Conservation (phyloP, 2,888 invertebrate species). For the Drosophila birchii region DNA sequence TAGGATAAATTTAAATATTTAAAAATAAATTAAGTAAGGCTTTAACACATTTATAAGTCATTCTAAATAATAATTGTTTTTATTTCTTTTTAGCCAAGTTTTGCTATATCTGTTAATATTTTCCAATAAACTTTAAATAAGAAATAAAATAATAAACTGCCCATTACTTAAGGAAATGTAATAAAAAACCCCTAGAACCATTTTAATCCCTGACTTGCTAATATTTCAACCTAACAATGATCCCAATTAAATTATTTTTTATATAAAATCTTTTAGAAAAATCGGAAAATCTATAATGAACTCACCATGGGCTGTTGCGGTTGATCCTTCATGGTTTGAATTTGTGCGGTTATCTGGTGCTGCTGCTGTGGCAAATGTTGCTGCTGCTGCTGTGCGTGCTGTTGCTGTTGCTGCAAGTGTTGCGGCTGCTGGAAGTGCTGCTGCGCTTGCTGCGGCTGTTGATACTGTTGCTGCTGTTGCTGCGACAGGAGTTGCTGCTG, state of each 20-base stretch:
- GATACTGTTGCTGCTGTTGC: constrained; percentile 70
- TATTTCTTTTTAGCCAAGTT: too few relatives aligned
- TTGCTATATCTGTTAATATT: too few relatives aligned
- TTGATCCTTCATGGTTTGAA: constrained; percentile 85
- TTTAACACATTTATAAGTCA: too few relatives aligned
- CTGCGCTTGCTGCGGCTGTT: constrained; percentile 65
- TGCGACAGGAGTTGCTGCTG: constrained; percentile 69
- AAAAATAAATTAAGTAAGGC: too few relatives aligned
- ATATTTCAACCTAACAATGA: too few relatives aligned
- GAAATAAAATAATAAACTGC: too few relatives aligned
- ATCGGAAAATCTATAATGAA: not conserved
- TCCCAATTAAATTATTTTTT: not conserved
- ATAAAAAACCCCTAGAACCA: not conserved
- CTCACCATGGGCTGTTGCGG: constrained; percentile 85
- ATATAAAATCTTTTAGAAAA: not conserved
- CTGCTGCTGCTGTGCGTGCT: constrained; percentile 65
- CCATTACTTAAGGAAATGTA: too few relatives aligned
- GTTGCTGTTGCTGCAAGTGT: constrained; percentile 72
- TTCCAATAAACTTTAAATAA: too few relatives aligned
- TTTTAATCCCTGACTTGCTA: too few relatives aligned
- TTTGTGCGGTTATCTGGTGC: constrained; percentile 84
- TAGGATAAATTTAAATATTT: too few relatives aligned
- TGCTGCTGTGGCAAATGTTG: constrained; percentile 82
- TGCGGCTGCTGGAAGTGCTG: constrained; percentile 70
- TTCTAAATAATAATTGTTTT: too few relatives aligned